Conservation (phyloP, 2,888 invertebrate genomes). For the Yponomeuta plumbellus region DNA sequence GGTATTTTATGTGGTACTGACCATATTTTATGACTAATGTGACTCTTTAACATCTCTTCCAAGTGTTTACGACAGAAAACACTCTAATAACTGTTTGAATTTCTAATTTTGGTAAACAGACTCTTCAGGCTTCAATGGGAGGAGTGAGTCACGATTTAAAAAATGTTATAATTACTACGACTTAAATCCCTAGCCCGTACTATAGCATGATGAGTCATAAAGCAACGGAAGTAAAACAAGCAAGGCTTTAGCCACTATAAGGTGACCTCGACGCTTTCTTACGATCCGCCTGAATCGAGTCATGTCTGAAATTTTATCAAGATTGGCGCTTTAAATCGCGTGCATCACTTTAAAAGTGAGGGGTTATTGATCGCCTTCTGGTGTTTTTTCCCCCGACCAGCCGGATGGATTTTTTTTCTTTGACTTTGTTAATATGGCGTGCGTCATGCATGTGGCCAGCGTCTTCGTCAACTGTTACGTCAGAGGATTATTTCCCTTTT, state of each 20-base stretch:
- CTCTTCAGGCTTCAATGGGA: background rate
- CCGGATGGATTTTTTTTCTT: slow-evolving; percentile 31
- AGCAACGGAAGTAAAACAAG: slow-evolving; percentile 46
- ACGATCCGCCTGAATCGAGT: background rate
- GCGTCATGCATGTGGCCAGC: slow-evolving; percentile 8
- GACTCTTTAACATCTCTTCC: background rate
- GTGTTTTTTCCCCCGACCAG: slow-evolving; percentile 26
- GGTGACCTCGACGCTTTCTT: slow-evolving; percentile 28
- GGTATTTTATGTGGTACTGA: background rate
- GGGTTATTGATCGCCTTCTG: slow-evolving; percentile 30
- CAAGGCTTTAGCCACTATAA: slow-evolving; percentile 34
- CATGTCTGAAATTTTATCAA: background rate
- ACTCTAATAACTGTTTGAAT: background rate
- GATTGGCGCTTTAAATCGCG: slow-evolving; percentile 7
- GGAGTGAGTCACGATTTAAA: slow-evolving; percentile 16
- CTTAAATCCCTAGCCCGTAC: slow-evolving; percentile 15
- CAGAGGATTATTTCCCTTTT: slow-evolving; percentile 15
- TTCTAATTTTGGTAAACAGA: background rate
- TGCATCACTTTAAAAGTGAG: slow-evolving; percentile 9
- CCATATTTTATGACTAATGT: background rate
- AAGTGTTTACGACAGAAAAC: background rate
- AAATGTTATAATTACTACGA: slow-evolving; percentile 27
- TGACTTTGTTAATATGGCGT: background rate
- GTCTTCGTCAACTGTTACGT: background rate
- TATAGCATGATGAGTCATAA: slow-evolving; percentile 43